A percentile compares a stretch with the other conserved stretches of the same genome.
These are phyloP conservation scores for Zoanthus solanderi DNA, from an alignment of 92 coral and sea anemone genomes.

Conservation along the genomic window DNA sequence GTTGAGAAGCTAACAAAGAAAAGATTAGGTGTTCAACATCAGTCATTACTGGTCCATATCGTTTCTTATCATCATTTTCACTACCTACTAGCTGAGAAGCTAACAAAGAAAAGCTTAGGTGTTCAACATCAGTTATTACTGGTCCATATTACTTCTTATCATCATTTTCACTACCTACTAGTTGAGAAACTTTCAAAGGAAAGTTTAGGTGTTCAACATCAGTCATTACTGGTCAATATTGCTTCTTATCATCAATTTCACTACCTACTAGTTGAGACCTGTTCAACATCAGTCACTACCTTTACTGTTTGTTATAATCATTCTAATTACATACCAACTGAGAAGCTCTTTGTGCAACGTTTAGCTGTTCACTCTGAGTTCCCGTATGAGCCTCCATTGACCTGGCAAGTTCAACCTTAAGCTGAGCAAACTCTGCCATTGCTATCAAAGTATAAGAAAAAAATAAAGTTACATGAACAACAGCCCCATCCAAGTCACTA, in stretches of 20 bases:
- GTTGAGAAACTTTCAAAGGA: too few species aligned
- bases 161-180: neutral
- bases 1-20: too few species aligned
- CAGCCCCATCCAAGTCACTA: too few species aligned
- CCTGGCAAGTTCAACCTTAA: conserved; percentile 89
- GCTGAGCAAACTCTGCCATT: conserved; percentile 90
- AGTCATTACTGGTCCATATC: too few species aligned
- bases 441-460: conserved; percentile 26
- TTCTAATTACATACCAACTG: conserved; percentile 64
- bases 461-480: neutral
- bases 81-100: neutral
- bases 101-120: too few species aligned
- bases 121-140: too few species aligned
- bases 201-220: too few species aligned
- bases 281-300: neutral
- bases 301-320: neutral
- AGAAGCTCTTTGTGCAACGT: conserved; percentile 76
- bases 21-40: too few species aligned
- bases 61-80: neutral
- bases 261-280: neutral
- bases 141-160: too few species aligned
- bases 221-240: too few species aligned
- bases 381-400: conserved; percentile 90
- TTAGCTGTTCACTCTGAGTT: conserved; percentile 88
- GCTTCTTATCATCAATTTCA: neutral